phyloP scores from a whole-genome alignment of 2,797 vertebrate species.

The Typhlichthys subterraneus region DNA sequence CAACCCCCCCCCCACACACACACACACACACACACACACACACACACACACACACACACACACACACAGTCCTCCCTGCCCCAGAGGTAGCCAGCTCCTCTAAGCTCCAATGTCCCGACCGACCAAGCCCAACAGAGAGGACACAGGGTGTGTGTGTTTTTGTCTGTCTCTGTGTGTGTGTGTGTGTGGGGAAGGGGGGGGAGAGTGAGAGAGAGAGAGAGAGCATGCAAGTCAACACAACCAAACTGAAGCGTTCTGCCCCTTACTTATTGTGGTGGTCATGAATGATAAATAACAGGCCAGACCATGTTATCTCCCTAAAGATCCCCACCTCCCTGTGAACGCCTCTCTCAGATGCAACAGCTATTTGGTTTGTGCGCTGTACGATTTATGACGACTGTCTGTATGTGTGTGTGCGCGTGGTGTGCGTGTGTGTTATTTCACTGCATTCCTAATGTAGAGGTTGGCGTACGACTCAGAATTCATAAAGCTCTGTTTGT shows the following conservation, averaged over 20 bases:
- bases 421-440: conserved; percentile 70
- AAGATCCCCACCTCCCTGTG: conserved; percentile 50
- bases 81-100: conserved; percentile 25
- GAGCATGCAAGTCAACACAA: conserved; percentile 80
- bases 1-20: conserved; percentile 41
- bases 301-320: conserved; percentile 31
- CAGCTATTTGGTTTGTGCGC: conserved; percentile 86
- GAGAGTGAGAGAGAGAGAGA: conserved; percentile 25
- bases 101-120: conserved; percentile 41
- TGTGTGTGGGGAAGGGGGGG: conserved; percentile 67
- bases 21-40: too few species aligned
- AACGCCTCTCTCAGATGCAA: conserved; percentile 76
- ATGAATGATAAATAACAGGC: conserved; percentile 48
- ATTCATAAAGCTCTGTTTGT: conserved; percentile 79
- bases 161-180: too few species aligned
- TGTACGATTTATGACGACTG: conserved; percentile 86
- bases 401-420: conserved; percentile 72
- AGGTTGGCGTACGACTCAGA: conserved; percentile 85
- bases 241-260: conserved; percentile 75
- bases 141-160: conserved; percentile 24
- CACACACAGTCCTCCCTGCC: not conserved
- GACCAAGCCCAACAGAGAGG: conserved; percentile 31
- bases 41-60: conserved; percentile 35
- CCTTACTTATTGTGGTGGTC: conserved; percentile 55
- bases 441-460: conserved; percentile 92